Evolutionary conservation across 2,888 invertebrate species (phyloP), one percentile per base, ranked within the genome.

Genomic region (Celastrina argiolus): DNA sequence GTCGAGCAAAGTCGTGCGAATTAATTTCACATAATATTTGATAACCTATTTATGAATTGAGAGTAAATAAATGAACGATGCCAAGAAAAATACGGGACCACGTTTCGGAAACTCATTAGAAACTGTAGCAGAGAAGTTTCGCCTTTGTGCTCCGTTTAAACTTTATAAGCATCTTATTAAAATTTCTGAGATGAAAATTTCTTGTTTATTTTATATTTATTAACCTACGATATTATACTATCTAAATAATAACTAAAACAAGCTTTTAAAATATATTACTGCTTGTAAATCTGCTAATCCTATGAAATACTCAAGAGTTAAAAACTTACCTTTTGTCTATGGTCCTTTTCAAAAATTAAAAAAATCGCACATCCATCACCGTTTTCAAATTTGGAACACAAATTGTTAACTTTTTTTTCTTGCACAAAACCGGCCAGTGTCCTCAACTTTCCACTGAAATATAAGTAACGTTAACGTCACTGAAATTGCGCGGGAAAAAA

Each of bases 401-500:
- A 58, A 31, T 31, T 14, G 41, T 41, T 41, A 41, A 65, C 51
- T 56, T 66, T 61, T 66, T 68, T 56, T 14, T 64, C 39, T 51
- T 14, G 12, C 51, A 51, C 51, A 51, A 26, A 51, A 58, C 58
- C 16, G 31, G 22, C 12, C 22, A 51, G 22, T 22, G 51, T 12
- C 31, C 31, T 31, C 31, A 31, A 31, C 36, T 36, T 8, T 36
- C 36, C 36, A 12, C 8, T 26, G 14, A 12, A 51, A 51, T 51
- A 6, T 58, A 16, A 31, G n/a, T 65, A 70, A 68, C 68, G 65
- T 28, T 67, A 68, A 68, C 67, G 69, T 69, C 70, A 69, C 66
- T 51, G 65, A 45, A 64, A 64, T 71, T 64, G 61, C 70, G 68
- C 69, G 66, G 74, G 69, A 73, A 71, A 71, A 67, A 61, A 75